Base-by-base conservation (phyloP, 1,140 invertebrate species). In the Drosophila ficusphila region DNA sequence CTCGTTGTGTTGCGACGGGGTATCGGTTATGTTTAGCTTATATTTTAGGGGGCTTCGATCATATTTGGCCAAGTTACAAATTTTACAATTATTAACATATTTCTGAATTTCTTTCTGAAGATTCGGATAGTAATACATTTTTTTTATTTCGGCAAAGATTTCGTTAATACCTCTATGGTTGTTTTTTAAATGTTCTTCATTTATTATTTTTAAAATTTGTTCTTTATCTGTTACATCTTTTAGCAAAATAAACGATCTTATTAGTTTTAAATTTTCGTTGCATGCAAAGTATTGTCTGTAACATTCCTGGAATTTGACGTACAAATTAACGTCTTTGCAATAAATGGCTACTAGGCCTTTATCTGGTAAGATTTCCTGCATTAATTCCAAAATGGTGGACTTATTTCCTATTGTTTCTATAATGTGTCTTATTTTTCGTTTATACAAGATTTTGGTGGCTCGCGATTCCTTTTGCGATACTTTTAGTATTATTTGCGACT, bases 251-350 rank as follows among this genome's bases (percentile, higher is more conserved):
- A 39, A 54, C 4, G 25, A 54, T 42, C 23, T 41, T 29, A 54
- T 29, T 54, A 33, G 2, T 31, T 42, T 54, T 49, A 58, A 11
- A 11, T 58, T 58, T 12, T 9, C 14, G 9, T 58, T 49, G 44
- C 19, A 47, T 18, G 41, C 33, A 36, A 58, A 58, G 19, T 27
- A 58, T 9, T 49, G 23, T 54, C 36, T 42, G 12, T 54, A 54
- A 12, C 27, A 41, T 42, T 54, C 38, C 25, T 54, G 38, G 8
- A 42, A 54, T 41, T 42, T 42, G 5, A 42, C 16, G 25, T 42
- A 36, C 12, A 16, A 7, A 7, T 21, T 54, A 21, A 33, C 1
- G 25, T 54, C 38, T 21, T 58, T 21, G 5, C 42, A 48, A 51
- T 18, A 58, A 1, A 49, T 48, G 14, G 25, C 16, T 19, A 29